Conservation (phyloP, 2,888 invertebrate genomes). For the Torymus tubicola region DNA sequence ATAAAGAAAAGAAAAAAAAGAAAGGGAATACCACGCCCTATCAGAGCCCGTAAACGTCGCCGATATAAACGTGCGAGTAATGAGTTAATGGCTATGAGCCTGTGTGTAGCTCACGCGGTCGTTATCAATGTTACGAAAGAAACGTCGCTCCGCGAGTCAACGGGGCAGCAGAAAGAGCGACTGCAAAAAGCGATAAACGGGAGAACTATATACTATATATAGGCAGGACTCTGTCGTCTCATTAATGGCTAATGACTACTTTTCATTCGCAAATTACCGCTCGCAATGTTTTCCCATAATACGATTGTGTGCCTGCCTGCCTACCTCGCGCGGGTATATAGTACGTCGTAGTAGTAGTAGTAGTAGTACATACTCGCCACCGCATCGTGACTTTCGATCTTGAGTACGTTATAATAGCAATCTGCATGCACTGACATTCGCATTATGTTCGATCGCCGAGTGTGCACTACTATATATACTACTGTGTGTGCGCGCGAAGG, state of each 20-base stretch:
- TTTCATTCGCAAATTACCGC: conserved; percentile 36
- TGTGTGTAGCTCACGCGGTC: neutral
- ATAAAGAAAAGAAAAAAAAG: too few relatives aligned
- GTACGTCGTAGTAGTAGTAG: too few relatives aligned
- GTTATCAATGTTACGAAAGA: too few relatives aligned
- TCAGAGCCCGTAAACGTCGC: conserved; percentile 5
- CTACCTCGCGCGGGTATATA: too few relatives aligned
- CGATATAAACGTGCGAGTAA: conserved; percentile 24
- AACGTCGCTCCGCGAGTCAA: neutral
- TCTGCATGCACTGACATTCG: conserved; percentile 62
- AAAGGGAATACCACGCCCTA: neutral
- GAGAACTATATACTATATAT: neutral
- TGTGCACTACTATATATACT: neutral
- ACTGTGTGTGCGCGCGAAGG: conserved; percentile 30
- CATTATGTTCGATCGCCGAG: conserved; percentile 62
- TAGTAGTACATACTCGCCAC: neutral
- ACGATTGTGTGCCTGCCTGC: conserved; percentile 1
- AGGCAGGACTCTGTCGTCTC: neutral
- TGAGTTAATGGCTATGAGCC: conserved; percentile 27
- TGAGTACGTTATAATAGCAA: conserved; percentile 62
- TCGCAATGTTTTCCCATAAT: conserved; percentile 40
- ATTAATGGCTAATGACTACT: conserved; percentile 38
- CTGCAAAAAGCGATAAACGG: neutral
- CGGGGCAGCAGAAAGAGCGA: neutral
- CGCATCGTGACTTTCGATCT: conserved; percentile 56